A percentile compares a stretch with the other conserved stretches of the same genome.
phyloP scores from a whole-genome alignment of 2,797 vertebrate genomes.

The Helicolenus hilgendorfi region DNA sequence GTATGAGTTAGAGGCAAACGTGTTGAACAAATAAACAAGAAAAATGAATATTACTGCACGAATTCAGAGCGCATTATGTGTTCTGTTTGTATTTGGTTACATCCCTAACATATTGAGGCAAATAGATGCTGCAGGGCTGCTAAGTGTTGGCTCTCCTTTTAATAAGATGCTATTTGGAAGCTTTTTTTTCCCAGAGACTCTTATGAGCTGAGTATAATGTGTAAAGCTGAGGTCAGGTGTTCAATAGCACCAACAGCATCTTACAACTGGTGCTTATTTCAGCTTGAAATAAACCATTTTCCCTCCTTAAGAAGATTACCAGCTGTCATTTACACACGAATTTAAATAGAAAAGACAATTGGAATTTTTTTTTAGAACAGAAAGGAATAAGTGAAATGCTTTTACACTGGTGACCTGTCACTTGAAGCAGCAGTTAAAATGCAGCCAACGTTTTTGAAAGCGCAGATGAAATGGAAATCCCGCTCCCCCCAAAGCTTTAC shows the following conservation, averaged over 20 bases:
- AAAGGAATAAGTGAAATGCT: neutral
- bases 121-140: neutral
- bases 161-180: neutral
- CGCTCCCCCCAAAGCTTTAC: slow-evolving; percentile 27
- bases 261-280: neutral
- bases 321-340: neutral
- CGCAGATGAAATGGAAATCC: slow-evolving; percentile 51
- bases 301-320: neutral
- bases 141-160: neutral
- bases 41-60: neutral
- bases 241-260: neutral
- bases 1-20: neutral
- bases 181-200: neutral
- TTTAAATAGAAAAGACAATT: slow-evolving; percentile 6
- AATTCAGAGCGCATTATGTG: neutral
- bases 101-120: neutral
- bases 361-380: neutral
- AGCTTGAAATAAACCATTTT: neutral
- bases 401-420: slow-evolving; percentile 22
- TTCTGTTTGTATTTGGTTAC: neutral
- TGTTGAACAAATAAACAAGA: neutral
- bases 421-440: slow-evolving; percentile 13
- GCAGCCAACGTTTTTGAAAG: neutral
- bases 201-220: neutral
- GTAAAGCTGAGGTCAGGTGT: neutral